These are phyloP conservation scores for Fragariocoptes setiger DNA, from an alignment of 1,140 invertebrate genomes.

Conservation along the genomic window DNA sequence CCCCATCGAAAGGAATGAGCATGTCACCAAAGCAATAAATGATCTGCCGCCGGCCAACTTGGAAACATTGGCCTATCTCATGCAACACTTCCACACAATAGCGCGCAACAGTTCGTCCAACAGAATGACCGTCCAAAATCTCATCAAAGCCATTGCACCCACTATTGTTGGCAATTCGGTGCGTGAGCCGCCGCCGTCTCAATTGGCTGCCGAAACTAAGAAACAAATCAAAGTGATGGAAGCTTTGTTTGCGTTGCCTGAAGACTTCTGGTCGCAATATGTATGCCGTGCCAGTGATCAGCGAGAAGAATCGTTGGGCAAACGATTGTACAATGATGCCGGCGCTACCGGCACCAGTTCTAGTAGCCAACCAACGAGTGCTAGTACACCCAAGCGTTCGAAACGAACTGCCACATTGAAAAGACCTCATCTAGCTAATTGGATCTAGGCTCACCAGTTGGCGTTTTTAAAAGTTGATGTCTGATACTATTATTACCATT, in stretches of 20 bases:
- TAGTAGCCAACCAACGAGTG: no score
- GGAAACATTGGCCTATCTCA: conserved; percentile 51
- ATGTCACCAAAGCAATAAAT: conserved; percentile 30
- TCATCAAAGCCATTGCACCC: conserved; percentile 49
- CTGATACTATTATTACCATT: no score
- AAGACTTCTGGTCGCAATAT: conserved; percentile 5
- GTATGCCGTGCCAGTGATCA: no score
- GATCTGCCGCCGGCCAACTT: conserved; percentile 47
- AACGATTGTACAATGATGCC: no score
- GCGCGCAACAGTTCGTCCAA: conserved; percentile 29
- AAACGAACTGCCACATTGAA: no score
- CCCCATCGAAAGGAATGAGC: conserved; percentile 17
- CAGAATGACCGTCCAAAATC: conserved; percentile 41
- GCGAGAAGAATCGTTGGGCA: no score
- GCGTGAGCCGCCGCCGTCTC: conserved; percentile 26
- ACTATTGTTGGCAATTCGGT: conserved; percentile 47
- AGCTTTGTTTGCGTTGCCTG: conserved; percentile 3
- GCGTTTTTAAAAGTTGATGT: no score
- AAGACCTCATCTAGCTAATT: no score
- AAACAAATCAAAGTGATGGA: conserved; percentile 24
- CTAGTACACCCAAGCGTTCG: no score
- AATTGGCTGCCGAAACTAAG: conserved; percentile 27
- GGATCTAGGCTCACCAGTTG: no score
- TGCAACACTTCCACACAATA: conserved; percentile 48
- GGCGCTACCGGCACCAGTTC: no score